These are phyloP conservation scores for Drosophila buzzatii DNA, from an alignment of 2,888 invertebrate species.

Conservation along the genomic window DNA sequence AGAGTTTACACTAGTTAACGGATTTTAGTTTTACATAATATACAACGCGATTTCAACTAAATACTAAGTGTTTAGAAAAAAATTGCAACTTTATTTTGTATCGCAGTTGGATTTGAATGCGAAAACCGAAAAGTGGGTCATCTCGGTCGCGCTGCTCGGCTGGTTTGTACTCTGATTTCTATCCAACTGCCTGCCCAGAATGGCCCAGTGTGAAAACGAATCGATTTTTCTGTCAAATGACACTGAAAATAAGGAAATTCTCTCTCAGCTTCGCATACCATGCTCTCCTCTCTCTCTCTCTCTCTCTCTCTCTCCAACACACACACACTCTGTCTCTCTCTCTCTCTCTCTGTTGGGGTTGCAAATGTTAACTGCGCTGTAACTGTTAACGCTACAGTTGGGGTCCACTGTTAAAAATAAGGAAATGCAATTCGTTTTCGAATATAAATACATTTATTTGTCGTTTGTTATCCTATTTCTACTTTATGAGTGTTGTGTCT, in stretches of 20 bases:
- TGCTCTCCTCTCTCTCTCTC: constrained; percentile 23
- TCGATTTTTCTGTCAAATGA: constrained; percentile 83
- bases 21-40: constrained; percentile 60
- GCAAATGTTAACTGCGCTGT: constrained; percentile 52
- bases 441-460: constrained; percentile 84
- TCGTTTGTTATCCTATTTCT: constrained; percentile 74
- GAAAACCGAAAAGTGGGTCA: constrained; percentile 85
- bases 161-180: constrained; percentile 83
- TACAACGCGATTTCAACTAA: constrained; percentile 66
- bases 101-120: constrained; percentile 81
- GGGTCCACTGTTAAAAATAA: neutral
- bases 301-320: constrained; percentile 15
- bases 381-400: constrained; percentile 28
- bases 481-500: constrained; percentile 70
- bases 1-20: constrained; percentile 74
- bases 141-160: constrained; percentile 84
- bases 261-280: constrained; percentile 44
- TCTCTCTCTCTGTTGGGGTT: constrained; percentile 53
- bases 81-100: constrained; percentile 65
- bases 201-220: constrained; percentile 78
- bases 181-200: constrained; percentile 71
- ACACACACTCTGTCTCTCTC: constrained; percentile 12
- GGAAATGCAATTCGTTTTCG: constrained; percentile 44
- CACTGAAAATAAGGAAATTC: constrained; percentile 78
- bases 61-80: constrained; percentile 71